phyloP scores from a whole-genome alignment of 2,797 vertebrate genomes.

The Sebastolobus alascanus region DNA sequence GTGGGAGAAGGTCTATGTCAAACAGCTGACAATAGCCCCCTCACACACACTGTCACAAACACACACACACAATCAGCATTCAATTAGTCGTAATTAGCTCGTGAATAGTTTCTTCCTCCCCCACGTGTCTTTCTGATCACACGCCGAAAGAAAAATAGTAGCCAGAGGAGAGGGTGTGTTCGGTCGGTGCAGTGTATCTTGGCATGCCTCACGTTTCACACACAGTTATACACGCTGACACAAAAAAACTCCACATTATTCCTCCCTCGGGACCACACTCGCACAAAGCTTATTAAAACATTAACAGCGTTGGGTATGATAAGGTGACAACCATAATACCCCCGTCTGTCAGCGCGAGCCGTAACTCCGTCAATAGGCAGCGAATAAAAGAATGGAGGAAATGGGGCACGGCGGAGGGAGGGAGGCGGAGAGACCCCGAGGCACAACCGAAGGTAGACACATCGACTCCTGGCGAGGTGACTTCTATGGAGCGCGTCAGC shows the following conservation, averaged over 20 bases:
- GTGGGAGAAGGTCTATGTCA: slow-evolving; percentile 69
- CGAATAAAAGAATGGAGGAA: slow-evolving; percentile 57
- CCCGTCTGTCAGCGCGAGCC: slow-evolving; percentile 71
- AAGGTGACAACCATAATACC: slow-evolving; percentile 73
- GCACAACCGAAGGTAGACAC: slow-evolving; percentile 75
- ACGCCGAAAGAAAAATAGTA: slow-evolving; percentile 6
- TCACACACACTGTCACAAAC: slow-evolving; percentile 3
- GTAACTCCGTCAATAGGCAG: slow-evolving; percentile 72
- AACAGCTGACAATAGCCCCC: slow-evolving; percentile 72
- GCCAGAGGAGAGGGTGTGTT: slow-evolving; percentile 61
- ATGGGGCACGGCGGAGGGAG: slow-evolving; percentile 11
- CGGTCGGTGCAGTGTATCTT: slow-evolving; percentile 19
- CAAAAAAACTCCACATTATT: slow-evolving; percentile 15
- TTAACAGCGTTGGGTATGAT: slow-evolving; percentile 66
- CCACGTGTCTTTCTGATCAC: slow-evolving; percentile 29
- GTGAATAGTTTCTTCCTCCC: slow-evolving; percentile 22
- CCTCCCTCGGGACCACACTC: slow-evolving; percentile 38
- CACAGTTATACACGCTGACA: slow-evolving; percentile 7
- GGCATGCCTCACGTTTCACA: slow-evolving; percentile 64
- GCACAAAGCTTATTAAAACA: slow-evolving; percentile 75
- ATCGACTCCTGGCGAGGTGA: slow-evolving; percentile 69
- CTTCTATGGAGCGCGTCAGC: slow-evolving; percentile 57
- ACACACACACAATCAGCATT: slow-evolving; percentile 27
- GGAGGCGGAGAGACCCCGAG: slow-evolving; percentile 63
- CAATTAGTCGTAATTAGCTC: slow-evolving; percentile 49